Evolutionary conservation across 1,140 invertebrate species (phyloP).

Genomic region (Heterodera carotae): DNA sequence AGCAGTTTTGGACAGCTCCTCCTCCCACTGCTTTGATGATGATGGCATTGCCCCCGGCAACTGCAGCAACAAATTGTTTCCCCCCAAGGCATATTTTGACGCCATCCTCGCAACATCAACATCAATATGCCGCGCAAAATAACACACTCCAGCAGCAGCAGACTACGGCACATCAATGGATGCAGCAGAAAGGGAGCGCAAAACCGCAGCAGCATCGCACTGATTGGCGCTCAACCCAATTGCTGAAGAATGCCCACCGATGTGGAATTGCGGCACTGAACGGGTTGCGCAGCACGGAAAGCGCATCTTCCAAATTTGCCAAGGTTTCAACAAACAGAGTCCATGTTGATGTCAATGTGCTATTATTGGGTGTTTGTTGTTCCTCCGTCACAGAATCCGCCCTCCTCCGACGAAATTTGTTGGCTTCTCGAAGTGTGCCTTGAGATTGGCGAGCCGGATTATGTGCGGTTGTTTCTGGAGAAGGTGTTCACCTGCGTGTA

Average conservation of each 20-base stretch:
- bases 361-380: not conserved
- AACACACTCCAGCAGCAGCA: slow-evolving; percentile 18
- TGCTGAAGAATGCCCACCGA: slow-evolving; percentile 33
- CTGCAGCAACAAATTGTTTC: not conserved
- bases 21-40: not conserved
- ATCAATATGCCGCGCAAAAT: slow-evolving; percentile 6
- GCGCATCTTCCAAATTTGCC: slow-evolving; percentile 39
- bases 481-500: slow-evolving; percentile 35
- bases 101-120: not conserved
- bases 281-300: slow-evolving; percentile 42
- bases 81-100: not conserved
- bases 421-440: slow-evolving; percentile 43
- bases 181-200: not conserved
- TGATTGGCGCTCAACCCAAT: slow-evolving; percentile 1
- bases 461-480: slow-evolving; percentile 41
- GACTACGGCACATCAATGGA: not conserved
- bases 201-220: slow-evolving; percentile 20
- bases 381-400: slow-evolving; percentile 26
- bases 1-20: not conserved
- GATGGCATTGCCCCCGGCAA: not conserved
- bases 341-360: not conserved
- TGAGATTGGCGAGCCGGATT: slow-evolving; percentile 34
- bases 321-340: slow-evolving; percentile 32
- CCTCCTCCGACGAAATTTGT: slow-evolving; percentile 44
- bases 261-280: slow-evolving; percentile 48